Conservation (phyloP, 2,888 invertebrate genomes). For the Craniophora ligustri region DNA sequence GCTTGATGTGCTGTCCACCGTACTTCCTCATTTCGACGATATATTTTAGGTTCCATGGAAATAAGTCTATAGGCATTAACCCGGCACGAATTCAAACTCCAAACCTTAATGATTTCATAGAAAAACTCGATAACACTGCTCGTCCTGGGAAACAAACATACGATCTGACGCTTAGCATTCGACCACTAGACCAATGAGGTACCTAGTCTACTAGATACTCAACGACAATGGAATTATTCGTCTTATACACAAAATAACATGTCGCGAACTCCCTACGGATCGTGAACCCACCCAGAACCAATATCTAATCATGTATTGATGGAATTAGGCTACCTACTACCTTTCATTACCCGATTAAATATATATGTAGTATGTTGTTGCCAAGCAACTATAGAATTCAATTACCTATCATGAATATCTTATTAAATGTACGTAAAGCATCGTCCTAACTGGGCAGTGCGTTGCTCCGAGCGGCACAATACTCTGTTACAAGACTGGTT, state of each 20-base stretch:
- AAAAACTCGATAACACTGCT: too few relatives aligned
- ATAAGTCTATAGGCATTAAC: too few relatives aligned
- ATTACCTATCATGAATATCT: constrained; percentile 44
- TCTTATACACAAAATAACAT: constrained; percentile 1
- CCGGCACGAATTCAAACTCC: too few relatives aligned
- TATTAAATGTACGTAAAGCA: constrained; percentile 12
- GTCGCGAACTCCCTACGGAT: constrained; percentile 15
- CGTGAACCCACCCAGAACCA: constrained; percentile 18
- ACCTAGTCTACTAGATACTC: background rate
- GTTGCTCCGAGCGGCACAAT: background rate
- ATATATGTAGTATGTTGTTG: constrained; percentile 43
- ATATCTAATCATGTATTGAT: constrained; percentile 47
- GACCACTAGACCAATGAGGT: too few relatives aligned
- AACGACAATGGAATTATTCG: background rate
- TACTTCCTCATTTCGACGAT: too few relatives aligned
- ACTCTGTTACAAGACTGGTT: too few relatives aligned
- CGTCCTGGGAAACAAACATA: too few relatives aligned
- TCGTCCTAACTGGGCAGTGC: background rate
- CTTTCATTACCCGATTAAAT: constrained; percentile 44
- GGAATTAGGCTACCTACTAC: constrained; percentile 43
- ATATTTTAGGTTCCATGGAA: too few relatives aligned
- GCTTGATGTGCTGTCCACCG: too few relatives aligned
- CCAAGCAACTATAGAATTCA: constrained; percentile 38
- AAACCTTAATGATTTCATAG: too few relatives aligned
- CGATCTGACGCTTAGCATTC: too few relatives aligned